A percentile compares a stretch with the other conserved stretches of the same genome.
phyloP scores from a whole-genome alignment of 2,797 vertebrate species.

The Sylvilagus floridanus region DNA sequence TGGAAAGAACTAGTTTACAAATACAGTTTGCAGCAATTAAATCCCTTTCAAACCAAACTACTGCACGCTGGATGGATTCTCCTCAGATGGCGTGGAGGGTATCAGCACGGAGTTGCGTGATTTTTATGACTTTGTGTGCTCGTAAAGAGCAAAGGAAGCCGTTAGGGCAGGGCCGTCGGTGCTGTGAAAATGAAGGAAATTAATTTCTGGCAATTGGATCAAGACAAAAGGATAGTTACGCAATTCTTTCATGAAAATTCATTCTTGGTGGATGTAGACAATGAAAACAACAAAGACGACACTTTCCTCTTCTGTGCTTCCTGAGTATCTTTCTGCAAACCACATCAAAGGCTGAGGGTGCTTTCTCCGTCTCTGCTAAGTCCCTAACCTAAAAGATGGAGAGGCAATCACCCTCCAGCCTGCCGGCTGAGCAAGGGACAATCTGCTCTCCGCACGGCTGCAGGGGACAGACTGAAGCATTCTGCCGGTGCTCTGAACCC shows the following conservation, averaged over 20 bases:
- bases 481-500: background rate
- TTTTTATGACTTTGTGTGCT: slow-evolving; percentile 32
- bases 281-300: background rate
- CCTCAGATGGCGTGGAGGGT: slow-evolving; percentile 25
- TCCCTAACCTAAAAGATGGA: background rate
- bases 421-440: background rate
- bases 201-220: slow-evolving; percentile 37
- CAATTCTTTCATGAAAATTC: slow-evolving; percentile 55
- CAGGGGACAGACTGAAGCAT: background rate
- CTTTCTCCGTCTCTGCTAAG: background rate
- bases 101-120: background rate
- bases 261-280: background rate
- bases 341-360: background rate
- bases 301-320: background rate
- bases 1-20: slow-evolving; percentile 72
- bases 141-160: slow-evolving; percentile 25
- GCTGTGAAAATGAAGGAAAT: slow-evolving; percentile 58
- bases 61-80: slow-evolving; percentile 3
- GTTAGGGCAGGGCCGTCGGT: slow-evolving; percentile 12
- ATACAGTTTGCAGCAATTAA: slow-evolving; percentile 77
- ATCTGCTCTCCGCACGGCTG: background rate
- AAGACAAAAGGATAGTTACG: slow-evolving; percentile 65
- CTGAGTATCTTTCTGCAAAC: background rate
- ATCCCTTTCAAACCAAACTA: slow-evolving; percentile 50
- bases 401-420: background rate